phyloP scores from a whole-genome alignment of 2,797 vertebrate species.

The Schizopygopsis malacanthus region DNA sequence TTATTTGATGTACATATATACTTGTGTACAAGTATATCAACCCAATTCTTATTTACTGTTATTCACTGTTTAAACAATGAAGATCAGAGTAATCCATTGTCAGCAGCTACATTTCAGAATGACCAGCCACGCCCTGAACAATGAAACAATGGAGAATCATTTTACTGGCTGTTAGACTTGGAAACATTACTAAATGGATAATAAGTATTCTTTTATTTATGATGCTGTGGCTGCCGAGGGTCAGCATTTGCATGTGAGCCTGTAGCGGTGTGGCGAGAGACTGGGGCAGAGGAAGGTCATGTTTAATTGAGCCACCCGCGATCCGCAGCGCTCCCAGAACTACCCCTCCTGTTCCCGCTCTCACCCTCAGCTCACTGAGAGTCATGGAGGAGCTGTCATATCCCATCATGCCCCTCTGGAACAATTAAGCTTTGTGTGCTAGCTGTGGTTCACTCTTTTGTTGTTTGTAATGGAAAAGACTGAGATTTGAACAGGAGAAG shows the following conservation, averaged over 20 bases:
- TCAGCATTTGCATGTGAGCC: slow-evolving; percentile 80
- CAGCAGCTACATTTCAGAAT: neutral
- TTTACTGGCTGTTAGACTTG: slow-evolving; percentile 50
- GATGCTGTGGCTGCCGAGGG: slow-evolving; percentile 83
- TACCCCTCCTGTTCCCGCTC: slow-evolving; percentile 35
- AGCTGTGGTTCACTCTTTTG: neutral
- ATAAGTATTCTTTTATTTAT: slow-evolving; percentile 82
- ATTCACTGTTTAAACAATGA: neutral
- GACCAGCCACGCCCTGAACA: neutral
- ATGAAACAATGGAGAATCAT: slow-evolving; percentile 47
- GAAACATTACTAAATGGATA: slow-evolving; percentile 66
- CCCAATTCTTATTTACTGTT: neutral
- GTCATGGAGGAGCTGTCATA: slow-evolving; percentile 34
- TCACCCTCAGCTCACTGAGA: slow-evolving; percentile 24
- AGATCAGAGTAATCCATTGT: neutral
- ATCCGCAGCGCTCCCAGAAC: slow-evolving; percentile 57
- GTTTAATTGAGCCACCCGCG: slow-evolving; percentile 83
- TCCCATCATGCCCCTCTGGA: slow-evolving; percentile 45
- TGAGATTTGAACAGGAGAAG: neutral
- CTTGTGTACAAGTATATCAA: neutral
- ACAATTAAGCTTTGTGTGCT: slow-evolving; percentile 39
- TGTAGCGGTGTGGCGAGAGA: slow-evolving; percentile 86
- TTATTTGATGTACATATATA: neutral
- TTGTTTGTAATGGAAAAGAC: neutral
- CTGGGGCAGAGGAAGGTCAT: slow-evolving; percentile 88